Evolutionary conservation across 2,113 vertebrate genomes (phyloP).

Genomic region (Proterorhinus semilunaris): DNA sequence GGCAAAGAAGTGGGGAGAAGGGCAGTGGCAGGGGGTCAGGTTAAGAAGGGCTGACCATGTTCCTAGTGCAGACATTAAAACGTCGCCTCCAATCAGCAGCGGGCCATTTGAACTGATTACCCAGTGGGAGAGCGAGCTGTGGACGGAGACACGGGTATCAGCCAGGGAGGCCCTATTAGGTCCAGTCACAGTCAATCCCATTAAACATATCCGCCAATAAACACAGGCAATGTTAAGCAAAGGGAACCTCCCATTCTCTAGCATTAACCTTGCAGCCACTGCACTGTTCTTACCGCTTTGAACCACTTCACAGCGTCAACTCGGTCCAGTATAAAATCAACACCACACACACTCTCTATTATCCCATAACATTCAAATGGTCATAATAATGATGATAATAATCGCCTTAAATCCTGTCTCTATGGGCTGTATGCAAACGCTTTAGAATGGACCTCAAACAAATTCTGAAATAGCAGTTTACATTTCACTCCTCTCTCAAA

Average conservation of each 20-base stretch:
- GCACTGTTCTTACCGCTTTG: constrained; percentile 58
- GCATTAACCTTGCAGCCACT: constrained; percentile 76
- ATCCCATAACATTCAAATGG: not conserved
- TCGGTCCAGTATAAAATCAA: constrained; percentile 19
- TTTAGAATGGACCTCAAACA: too few species aligned
- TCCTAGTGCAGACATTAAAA: constrained; percentile 83
- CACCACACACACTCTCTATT: constrained; percentile 27
- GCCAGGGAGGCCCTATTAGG: constrained; percentile 73
- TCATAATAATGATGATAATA: too few species aligned
- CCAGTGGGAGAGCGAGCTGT: constrained; percentile 73
- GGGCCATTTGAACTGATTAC: constrained; percentile 80
- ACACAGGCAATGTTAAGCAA: constrained; percentile 84
- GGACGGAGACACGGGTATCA: constrained; percentile 71
- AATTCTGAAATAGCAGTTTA: too few species aligned
- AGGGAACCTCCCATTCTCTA: constrained; percentile 78
- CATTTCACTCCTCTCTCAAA: too few species aligned
- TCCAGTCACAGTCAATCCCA: constrained; percentile 80
- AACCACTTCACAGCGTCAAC: constrained; percentile 36
- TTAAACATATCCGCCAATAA: constrained; percentile 83
- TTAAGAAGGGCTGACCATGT: constrained; percentile 80
- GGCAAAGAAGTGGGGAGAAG: constrained; percentile 48
- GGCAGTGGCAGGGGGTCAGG: constrained; percentile 69
- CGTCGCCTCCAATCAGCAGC: constrained; percentile 81
- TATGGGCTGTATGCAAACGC: too few species aligned
- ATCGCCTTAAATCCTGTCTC: too few species aligned